Base-by-base conservation (phyloP, 2,888 invertebrate genomes). In the Amphimallon solstitiale region DNA sequence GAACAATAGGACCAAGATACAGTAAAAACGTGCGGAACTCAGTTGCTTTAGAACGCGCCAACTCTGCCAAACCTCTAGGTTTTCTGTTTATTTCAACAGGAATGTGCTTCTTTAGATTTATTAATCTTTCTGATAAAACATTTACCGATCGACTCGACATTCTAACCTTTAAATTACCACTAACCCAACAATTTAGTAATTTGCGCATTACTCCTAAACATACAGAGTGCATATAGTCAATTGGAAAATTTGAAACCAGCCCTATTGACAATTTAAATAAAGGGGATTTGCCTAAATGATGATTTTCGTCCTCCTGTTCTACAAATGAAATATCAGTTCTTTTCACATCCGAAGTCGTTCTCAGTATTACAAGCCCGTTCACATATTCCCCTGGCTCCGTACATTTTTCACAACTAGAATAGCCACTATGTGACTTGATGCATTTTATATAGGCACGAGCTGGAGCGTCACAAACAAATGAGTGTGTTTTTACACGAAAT, bases 1-100 rank as follows among this genome's bases (percentile, higher is more conserved):
- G 34, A 10, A 63, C 61, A 14, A 69, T 35, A 29, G 61, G 66
- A 23, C 69, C 67, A 19, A 52, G 29, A 52, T 70, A 69, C 17
- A 70, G 61, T 49, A 70, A 56, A 66, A 71, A 66, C 15, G 48
- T 52, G 1, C 65, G 48, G 15, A 45, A 69, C 62, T 71, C 68
- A 1, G 69, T 68, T 34, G 69, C 71, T 63, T 71, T 71, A 64
- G 64, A 68, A 10, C 65, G 51, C 15, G 66, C 48, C 35, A 69
- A 34, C 35, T 71, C 69, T 34, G 38, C 37, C 3, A 69, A 10
- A n/a, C 65, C 34, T 34, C 67, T 37, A 34, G 67, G 56, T 52
- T 67, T 69, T 59, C 68, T 46, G 34, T 49, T 63, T 35, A 71
- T 66, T 52, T 71, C 68, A 14, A 14, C 14, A 3, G 67, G 69